Base-by-base conservation (phyloP, 1,140 invertebrate genomes). In the Leptopilina clavipes region DNA sequence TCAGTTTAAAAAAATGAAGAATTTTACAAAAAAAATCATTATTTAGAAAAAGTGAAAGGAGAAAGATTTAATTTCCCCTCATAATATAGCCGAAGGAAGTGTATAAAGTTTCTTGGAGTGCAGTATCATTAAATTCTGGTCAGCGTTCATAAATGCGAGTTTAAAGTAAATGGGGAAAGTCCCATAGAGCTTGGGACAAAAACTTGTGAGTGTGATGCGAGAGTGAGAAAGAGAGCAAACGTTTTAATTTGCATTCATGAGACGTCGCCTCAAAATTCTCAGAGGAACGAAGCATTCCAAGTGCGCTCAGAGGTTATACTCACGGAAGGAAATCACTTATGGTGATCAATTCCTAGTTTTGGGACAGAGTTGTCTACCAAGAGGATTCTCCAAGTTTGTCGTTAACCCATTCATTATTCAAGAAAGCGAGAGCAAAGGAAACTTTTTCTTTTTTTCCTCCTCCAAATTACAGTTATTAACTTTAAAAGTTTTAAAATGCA, bases 221-320 rank as follows among this genome's bases (percentile, higher is more conserved):
- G 78, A 76, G 59, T 19, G 54, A 54, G 70, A 48, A 73, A 70
- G 77, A 72, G 77, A 80, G 82, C 80, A 80, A 87, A 83, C 82
- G 84, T 86, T 88, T 88, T 88, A 86, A 87, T 87, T 87, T 87
- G 84, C 86, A 87, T 87, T 87, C 86, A 88, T 88, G 86, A 87
- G 86, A 80, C 85, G 79, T 83, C 84, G 78, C 79, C 81, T 81
- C 74, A 83, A 86, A 86, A 88, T 88, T 87, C 86, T 86, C 81
- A 74, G 79, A 83, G 78, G 77, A 80, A 82, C 81, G 77, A 80
- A 80, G 81, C 81, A 82, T 82, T 79, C 74, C 79, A 80, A 82
- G 79, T 80, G 79, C 77, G 81, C 79, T 74, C 72, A 77, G 71
- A 72, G 79, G 79, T 82, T 79, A 82, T 82, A 80, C 75, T 73